phyloP scores from a whole-genome alignment of 2,888 invertebrate genomes.

The Campoplex capitator region DNA sequence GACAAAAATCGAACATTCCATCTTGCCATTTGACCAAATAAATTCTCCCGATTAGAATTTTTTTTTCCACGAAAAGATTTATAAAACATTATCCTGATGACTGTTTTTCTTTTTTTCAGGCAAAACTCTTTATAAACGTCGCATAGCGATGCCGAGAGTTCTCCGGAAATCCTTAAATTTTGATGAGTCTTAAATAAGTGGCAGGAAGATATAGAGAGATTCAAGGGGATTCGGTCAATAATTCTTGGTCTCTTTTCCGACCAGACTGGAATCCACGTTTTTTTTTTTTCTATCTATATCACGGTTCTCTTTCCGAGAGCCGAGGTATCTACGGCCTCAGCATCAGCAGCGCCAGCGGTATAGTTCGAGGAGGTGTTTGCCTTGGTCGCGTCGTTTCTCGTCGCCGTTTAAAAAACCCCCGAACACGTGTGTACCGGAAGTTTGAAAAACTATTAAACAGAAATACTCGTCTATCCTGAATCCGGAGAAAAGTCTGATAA shows the following conservation, averaged over 20 bases:
- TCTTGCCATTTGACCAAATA: background rate
- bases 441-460: background rate
- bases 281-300: background rate
- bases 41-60: background rate
- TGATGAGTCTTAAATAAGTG: background rate
- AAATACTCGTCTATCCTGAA: background rate
- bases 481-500: background rate
- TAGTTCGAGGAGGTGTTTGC: conserved; percentile 56
- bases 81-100: no score
- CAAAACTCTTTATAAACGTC: background rate
- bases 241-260: background rate
- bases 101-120: no score
- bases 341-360: background rate
- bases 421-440: background rate
- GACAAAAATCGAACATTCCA: background rate
- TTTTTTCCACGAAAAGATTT: background rate
- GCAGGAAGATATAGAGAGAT: background rate
- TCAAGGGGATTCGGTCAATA: background rate
- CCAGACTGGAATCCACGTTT: background rate
- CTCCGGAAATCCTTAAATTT: background rate
- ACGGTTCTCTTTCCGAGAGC: conserved; percentile 14
- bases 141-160: background rate
- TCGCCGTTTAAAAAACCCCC: conserved; percentile 8
- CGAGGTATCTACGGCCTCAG: conserved; percentile 14
- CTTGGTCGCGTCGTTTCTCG: conserved; percentile 51